phyloP scores from a whole-genome alignment of 2,113 vertebrate species.

The Dissostichus mawsoni region DNA sequence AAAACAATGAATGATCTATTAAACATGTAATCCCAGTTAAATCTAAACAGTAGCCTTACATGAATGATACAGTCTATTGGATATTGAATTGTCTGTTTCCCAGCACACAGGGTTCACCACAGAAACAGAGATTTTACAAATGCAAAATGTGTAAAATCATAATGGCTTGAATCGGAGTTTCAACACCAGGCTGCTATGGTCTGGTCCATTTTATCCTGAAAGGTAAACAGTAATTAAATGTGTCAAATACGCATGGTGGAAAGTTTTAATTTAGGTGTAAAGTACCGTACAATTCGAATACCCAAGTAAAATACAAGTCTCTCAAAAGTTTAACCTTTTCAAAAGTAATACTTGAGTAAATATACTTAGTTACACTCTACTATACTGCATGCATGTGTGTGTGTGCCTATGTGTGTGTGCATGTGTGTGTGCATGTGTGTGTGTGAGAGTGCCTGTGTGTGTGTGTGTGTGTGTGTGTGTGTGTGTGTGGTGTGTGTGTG shows the following conservation, averaged over 20 bases:
- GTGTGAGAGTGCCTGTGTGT: background rate
- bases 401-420: background rate
- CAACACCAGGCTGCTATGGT: too few species aligned
- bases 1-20: too few species aligned
- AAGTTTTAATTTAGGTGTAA: background rate
- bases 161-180: too few species aligned
- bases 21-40: too few species aligned
- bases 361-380: slow-evolving; percentile 25
- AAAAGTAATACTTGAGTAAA: slow-evolving; percentile 2
- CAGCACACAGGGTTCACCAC: background rate
- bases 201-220: background rate
- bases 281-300: background rate
- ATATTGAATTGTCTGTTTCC: too few species aligned
- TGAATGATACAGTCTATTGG: too few species aligned
- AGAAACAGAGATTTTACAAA: too few species aligned
- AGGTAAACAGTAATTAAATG: background rate
- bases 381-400: background rate
- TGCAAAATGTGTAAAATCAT: too few species aligned
- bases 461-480: slow-evolving; percentile 11
- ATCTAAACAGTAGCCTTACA: too few species aligned
- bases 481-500: slow-evolving; percentile 16
- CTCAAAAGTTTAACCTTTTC: background rate
- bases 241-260: background rate
- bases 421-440: slow-evolving; percentile 3
- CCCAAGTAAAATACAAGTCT: background rate